Evolutionary conservation across 2,888 invertebrate genomes (phyloP), one percentile per base, ranked within the genome.

Genomic region (Drosophila atroscutellata): DNA sequence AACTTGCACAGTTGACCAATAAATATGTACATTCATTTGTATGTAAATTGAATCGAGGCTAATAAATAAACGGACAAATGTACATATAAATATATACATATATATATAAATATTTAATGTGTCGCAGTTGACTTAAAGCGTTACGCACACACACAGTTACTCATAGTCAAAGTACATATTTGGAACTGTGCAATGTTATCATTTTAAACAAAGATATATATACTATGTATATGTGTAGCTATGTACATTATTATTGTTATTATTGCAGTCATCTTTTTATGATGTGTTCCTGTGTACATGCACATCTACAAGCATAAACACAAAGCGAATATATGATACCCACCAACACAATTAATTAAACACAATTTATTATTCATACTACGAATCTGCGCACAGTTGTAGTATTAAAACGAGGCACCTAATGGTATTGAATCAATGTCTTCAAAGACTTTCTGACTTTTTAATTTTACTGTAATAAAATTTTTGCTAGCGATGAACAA

Each of bases 341-440:
- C 42, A 56, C 60, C 47, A 61, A 52, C 39, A 45, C 45, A 45
- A 45, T 24, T 45, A 15, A 24, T 54, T 58, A 36, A 15, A 60
- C 15, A 60, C 39, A 72, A 32, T 65, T 72, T 52, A 42, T 32
- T 52, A n/a, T 61, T 70, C 52, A 57, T 54, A 57, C 56, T 63
- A 55, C 20, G 26, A 51, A 26, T 45, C 45, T 54, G 24, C 20
- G 28, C 55, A 63, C 64, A 64, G 58, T 45, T 64, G 13, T 47
- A 30, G 30, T 54, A 45, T 51, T 60, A 58, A 57, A 50, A 68
- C 56, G 63, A 63, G 69, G 54, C 63, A 75, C 70, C 70, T 47
- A 51, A 49, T 57, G 59, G 69, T 51, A 60, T 75, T 63, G 32
- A 57, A 60, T 36, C n/a, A 64, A 61, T 32, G 50, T 57, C 50